Conservation (phyloP, 2,888 invertebrate species). For the Zelleria hepariella region DNA sequence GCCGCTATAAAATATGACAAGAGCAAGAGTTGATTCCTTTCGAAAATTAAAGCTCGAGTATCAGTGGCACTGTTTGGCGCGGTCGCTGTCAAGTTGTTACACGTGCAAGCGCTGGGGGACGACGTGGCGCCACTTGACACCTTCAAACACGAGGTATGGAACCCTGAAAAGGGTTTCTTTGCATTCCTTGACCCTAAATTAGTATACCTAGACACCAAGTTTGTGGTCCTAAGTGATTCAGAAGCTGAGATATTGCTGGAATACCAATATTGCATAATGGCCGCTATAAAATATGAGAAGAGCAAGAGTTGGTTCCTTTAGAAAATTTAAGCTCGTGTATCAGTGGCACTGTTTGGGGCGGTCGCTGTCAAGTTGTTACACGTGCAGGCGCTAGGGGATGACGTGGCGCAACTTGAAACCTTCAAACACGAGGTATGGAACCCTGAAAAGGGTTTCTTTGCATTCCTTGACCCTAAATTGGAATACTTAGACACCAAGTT, state of each 20-base stretch:
- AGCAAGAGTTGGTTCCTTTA: too few species aligned
- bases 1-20: too few species aligned
- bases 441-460: background rate
- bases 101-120: slow-evolving; percentile 87
- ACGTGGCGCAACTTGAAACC: slow-evolving; percentile 57
- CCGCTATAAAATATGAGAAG: too few species aligned
- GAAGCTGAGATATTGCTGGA: too few species aligned
- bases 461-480: background rate
- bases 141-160: background rate
- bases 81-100: slow-evolving; percentile 97
- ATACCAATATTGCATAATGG: too few species aligned
- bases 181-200: background rate
- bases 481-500: background rate
- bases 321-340: too few species aligned
- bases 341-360: slow-evolving; percentile 94
- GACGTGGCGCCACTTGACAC: slow-evolving; percentile 78
- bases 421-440: background rate
- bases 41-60: too few species aligned
- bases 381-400: slow-evolving; percentile 87
- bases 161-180: background rate
- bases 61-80: slow-evolving; percentile 93
- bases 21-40: too few species aligned
- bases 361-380: slow-evolving; percentile 97
- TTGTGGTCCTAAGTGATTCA: too few species aligned
- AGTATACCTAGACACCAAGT: background rate